Conservation (phyloP, 1,140 invertebrate species). For the Ooceraea biroi region DNA sequence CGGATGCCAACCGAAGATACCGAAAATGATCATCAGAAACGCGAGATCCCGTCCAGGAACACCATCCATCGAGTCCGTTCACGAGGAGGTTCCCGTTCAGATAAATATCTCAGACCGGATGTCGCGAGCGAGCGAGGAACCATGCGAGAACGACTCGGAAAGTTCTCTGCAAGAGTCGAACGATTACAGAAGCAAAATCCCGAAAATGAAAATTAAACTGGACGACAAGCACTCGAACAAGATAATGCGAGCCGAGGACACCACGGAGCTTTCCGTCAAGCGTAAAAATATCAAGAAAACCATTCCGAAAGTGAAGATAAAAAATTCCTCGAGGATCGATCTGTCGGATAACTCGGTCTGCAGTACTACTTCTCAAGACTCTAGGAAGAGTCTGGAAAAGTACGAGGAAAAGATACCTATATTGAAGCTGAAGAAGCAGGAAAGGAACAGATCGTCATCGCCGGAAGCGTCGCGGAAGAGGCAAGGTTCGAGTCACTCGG, state of each 20-base stretch:
- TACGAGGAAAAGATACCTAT: conserved; percentile 75
- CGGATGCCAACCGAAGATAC: conserved; percentile 77
- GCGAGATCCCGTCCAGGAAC: conserved; percentile 81
- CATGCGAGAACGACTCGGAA: conserved; percentile 50
- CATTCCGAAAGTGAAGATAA: conserved; percentile 81
- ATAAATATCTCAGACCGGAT: not conserved
- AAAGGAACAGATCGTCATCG: conserved; percentile 52
- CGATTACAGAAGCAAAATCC: conserved; percentile 77
- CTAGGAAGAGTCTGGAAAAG: not conserved
- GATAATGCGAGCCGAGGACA: conserved; percentile 73
- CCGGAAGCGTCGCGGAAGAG: conserved; percentile 49
- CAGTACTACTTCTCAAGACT: conserved; percentile 8
- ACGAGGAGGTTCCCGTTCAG: conserved; percentile 45
- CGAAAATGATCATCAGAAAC: conserved; percentile 85
- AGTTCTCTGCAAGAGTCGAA: conserved; percentile 51
- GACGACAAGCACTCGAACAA: conserved; percentile 77
- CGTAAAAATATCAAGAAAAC: conserved; percentile 72
- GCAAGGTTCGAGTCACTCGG: conserved; percentile 36
- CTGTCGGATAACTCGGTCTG: not conserved
- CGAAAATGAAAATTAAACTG: conserved; percentile 84
- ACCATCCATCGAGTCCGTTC: conserved; percentile 78
- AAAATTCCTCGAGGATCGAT: conserved; percentile 65
- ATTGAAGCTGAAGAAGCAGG: conserved; percentile 78
- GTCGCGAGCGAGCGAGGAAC: conserved; percentile 3
- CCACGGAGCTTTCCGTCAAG: conserved; percentile 69